Base-by-base conservation (phyloP, 2,113 vertebrate genomes). In the Pungitius pungitius region DNA sequence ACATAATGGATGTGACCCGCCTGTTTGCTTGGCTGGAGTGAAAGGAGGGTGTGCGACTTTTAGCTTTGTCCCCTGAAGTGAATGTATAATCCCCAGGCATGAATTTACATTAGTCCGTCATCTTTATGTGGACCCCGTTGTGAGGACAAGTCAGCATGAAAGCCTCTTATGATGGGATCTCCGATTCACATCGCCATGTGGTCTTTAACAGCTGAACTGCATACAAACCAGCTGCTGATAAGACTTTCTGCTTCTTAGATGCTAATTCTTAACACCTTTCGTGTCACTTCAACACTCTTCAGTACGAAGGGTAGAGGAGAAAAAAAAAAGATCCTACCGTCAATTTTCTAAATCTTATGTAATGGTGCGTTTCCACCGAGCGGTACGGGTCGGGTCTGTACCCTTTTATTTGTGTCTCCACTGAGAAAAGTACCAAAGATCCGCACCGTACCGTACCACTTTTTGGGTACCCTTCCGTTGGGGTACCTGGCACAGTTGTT, bases 1-100 rank as follows among this genome's bases (percentile, higher is more conserved):
- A 3, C 1, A 77, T 70, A 81, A 77, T 70, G 42, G 65, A 82
- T 81, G 79, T 61, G 57, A 79, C 69, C 72, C 68, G 11, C 52
- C 60, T 72, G 58, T 82, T 63, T 72, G 58, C 80, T 63, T 43
- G 24, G 62, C 30, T 64, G 33, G 12, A 52, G 45, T 74, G 58
- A 69, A 68, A 74, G 30, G 61, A 30, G 40, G 24, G 60, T 57
- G 66, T 65, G 80, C 73, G 75, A 63, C 62, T 68, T 66, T 63
- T 15, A 17, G 3, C 39, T 58, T 75, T 8, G 12, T 9, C 17
- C 51, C 60, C n/a, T 26, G 24, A 71, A 60, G 45, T 17, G 49
- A 42, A 67, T 22, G 4, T 52, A 24, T 77, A 72, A 75, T 80
- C 55, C 80, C 45, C n/a, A 47, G 55, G 27, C 61, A 65, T 55